Conservation (phyloP, 1,140 invertebrate species). For the Tetraneura akinire region DNA sequence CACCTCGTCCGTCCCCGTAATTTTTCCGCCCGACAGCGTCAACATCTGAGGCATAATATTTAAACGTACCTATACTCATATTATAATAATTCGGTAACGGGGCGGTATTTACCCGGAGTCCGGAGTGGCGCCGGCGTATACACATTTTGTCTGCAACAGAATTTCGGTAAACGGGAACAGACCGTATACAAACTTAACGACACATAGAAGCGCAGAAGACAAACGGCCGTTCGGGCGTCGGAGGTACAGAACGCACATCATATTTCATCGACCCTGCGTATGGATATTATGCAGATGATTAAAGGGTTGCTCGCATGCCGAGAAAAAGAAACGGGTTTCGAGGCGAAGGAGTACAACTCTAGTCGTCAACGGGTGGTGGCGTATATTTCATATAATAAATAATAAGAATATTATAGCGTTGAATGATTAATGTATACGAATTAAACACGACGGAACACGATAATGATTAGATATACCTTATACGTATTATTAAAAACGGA, state of each 20-base stretch:
- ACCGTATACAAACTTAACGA: conserved; percentile 10
- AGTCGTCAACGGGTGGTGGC: not conserved
- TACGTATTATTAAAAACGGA: too few species aligned
- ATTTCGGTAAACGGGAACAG: not conserved
- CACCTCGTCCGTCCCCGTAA: not conserved
- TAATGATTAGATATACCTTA: too few species aligned
- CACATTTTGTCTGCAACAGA: not conserved
- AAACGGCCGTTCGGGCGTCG: conserved; percentile 4
- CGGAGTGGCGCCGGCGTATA: conserved; percentile 1
- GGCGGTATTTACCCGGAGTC: conserved; percentile 23
- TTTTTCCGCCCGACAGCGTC: not conserved
- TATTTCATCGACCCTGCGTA: conserved; percentile 16
- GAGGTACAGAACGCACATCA: not conserved
- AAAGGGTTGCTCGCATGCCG: conserved; percentile 13
- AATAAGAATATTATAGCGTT: too few species aligned
- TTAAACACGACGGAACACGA: too few species aligned
- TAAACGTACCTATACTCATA: not conserved
- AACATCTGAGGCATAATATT: too few species aligned
- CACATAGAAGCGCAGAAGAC: conserved; percentile 32
- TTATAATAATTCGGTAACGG: conserved; percentile 23
- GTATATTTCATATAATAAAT: too few species aligned
- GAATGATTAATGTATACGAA: too few species aligned
- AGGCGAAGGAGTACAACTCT: not conserved
- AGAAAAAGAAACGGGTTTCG: conserved; percentile 27
- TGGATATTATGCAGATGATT: conserved; percentile 13